These are phyloP conservation scores for Phalanger gymnotis DNA, from an alignment of 2,797 vertebrate species.

Conservation along the genomic window DNA sequence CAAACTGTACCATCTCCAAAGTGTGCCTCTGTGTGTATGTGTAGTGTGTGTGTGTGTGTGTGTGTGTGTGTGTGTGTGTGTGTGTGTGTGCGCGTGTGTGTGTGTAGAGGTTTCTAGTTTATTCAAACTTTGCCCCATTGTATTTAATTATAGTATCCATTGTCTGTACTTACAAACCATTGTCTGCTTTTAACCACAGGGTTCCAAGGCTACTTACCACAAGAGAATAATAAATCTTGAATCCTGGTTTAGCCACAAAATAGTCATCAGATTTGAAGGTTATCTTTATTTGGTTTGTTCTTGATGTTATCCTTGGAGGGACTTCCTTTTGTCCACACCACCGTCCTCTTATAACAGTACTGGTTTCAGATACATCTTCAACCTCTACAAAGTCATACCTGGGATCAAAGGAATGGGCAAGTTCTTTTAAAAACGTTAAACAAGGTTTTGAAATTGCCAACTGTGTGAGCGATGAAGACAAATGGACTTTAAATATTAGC, in stretches of 20 bases:
- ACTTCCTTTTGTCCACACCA: conserved; percentile 95
- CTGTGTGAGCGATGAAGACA: conserved; percentile 54
- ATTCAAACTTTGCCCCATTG: not conserved
- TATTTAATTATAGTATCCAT: conserved; percentile 49
- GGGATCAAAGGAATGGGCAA: conserved; percentile 55
- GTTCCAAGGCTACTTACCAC: conserved; percentile 89
- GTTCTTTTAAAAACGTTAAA: conserved; percentile 37
- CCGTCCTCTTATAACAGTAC: conserved; percentile 93
- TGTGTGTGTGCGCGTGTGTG: not conserved
- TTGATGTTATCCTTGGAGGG: conserved; percentile 93
- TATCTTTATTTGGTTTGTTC: conserved; percentile 93
- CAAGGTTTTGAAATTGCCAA: conserved; percentile 40
- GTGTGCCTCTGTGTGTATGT: no score
- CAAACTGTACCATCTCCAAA: not conserved
- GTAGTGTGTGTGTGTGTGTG: no score
- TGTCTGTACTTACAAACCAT: conserved; percentile 35
- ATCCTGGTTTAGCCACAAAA: conserved; percentile 98
- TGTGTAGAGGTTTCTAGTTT: not conserved
- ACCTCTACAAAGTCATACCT: conserved; percentile 99
- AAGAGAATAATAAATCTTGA: conserved; percentile 94
- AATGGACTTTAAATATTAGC: not conserved
- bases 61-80: not conserved
- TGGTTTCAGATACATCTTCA: conserved; percentile 93
- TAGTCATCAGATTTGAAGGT: conserved; percentile 98
- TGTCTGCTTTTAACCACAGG: conserved; percentile 48